Base-by-base conservation (phyloP, 1,140 invertebrate species). In the Popillia japonica region DNA sequence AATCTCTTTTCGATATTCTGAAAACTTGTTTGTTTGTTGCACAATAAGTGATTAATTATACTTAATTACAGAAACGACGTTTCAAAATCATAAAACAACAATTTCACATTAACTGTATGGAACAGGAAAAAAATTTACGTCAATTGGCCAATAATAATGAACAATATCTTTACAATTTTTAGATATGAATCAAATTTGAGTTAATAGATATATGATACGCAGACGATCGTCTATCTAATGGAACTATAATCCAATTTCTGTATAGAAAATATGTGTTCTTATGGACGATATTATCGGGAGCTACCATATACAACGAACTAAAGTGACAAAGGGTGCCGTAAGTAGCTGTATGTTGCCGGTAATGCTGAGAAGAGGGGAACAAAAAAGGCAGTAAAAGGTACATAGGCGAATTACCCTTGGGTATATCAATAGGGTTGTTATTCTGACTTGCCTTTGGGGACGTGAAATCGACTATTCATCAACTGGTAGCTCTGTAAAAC, bases 381-480 rank as follows among this genome's bases (percentile, higher is more conserved):
- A 74, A 44, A 74, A 44, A 74, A 74, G 72, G 72, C 72, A 74
- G 72, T 74, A 74, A 74, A 74, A 74, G 72, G 72, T 74, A 74
- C 72, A 74, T 44, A 44, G 72, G 72, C 72, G 72, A 74, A 74
- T 74, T 74, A 74, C 72, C 72, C 72, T 44, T 74, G 72, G 72
- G 72, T 74, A 74, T 74, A 74, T 74, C 72, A 74, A 74, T 74
- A 34, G 72, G 72, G 72, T 74, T 74, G 72, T 74, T 74, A 74
- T 74, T 74, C 72, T 74, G 64, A 72, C 64, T 72, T 40, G 72
- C 72, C 72, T 44, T 44, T 27, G 41, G 72, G 72, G 72, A 74
- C 72, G 7, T 41, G 22, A 74, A 74, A 74, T 74, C 72, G 41
- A 74, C 72, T 74, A 74, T 74, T 74, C 72, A 74, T 74, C 72